Base-by-base conservation (phyloP, 2,888 invertebrate species). In the Sphaeridia pumilis region DNA sequence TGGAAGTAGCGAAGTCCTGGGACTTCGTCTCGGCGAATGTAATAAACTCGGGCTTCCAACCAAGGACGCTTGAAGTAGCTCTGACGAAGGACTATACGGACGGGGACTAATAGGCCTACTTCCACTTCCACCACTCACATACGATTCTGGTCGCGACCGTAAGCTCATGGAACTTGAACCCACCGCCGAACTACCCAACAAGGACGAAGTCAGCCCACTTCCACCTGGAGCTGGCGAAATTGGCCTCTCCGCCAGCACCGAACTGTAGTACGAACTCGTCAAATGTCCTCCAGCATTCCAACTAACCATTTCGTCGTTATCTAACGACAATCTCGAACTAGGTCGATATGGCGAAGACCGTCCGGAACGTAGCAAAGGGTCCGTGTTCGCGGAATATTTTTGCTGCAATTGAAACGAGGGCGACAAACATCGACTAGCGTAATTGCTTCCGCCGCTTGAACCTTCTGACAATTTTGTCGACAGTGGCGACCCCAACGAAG, bases 71-170 rank as follows among this genome's bases (percentile, higher is more conserved):
- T 31, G 57, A 47, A 20, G 56, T 35, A 35, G 31, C 7, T 31
- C 31, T n/a, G n/a, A n/a, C n/a, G n/a, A n/a, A n/a, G 56, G 57
- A 42, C 60, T 58, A 20, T 52, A 54, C 2, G 61, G 61, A 10
- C 58, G 34, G 5, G 64, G 64, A 55, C 63, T 64, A 2, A 59
- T 52, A 10, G 63, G 38, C 17, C 38, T 7, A 38, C 38, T 38
- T 17, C 38, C 38, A 5, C 5, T 38, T 5, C 24, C 4, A 21
- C 62, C 61, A 10, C 73, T 74, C 31, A 79, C 71, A 61, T 78
- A 79, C 12, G 78, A 78, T 65, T 80, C 79, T 65, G 78, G 76
- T 54, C 80, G 75, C 36, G 81, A 81, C 67, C 83, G 76, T 7
- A 71, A 47, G 49, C 45, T 54, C 44, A 31, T 31, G n/a, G n/a